These are phyloP conservation scores for Diadromus collaris DNA, from an alignment of 2,888 invertebrate species.

Conservation along the genomic window DNA sequence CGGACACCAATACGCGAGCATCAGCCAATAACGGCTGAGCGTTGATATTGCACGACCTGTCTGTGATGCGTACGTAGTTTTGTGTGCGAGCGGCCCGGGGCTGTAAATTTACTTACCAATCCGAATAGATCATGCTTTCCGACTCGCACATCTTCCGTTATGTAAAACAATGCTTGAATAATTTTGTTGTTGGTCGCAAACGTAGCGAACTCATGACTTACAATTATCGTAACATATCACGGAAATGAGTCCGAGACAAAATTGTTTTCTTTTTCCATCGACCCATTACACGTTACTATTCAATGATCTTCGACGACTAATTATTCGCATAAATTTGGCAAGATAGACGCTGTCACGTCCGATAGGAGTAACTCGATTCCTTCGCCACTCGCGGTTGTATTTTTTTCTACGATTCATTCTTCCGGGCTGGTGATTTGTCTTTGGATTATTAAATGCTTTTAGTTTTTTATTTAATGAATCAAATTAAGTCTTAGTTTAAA, in stretches of 20 bases:
- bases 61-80: no score
- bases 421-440: neutral
- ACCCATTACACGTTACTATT: neutral
- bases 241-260: conserved; percentile 6
- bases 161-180: neutral
- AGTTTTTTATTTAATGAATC: neutral
- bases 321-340: neutral
- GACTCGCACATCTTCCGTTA: neutral
- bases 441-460: neutral
- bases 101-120: conserved; percentile 14
- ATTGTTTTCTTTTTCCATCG: conserved; percentile 3
- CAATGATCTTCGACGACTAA: conserved; percentile 17
- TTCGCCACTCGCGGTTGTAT: neutral
- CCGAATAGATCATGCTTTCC: neutral
- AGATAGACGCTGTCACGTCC: neutral
- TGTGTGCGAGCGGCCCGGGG: no score
- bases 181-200: neutral
- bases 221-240: conserved; percentile 26
- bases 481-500: neutral
- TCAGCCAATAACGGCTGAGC: no score
- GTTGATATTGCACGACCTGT: no score
- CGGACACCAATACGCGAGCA: no score
- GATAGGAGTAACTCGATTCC: neutral
- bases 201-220: conserved; percentile 38
- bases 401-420: conserved; percentile 2